Evolutionary conservation across 1,140 invertebrate species (phyloP).

Genomic region (Zaprionus capensis): DNA sequence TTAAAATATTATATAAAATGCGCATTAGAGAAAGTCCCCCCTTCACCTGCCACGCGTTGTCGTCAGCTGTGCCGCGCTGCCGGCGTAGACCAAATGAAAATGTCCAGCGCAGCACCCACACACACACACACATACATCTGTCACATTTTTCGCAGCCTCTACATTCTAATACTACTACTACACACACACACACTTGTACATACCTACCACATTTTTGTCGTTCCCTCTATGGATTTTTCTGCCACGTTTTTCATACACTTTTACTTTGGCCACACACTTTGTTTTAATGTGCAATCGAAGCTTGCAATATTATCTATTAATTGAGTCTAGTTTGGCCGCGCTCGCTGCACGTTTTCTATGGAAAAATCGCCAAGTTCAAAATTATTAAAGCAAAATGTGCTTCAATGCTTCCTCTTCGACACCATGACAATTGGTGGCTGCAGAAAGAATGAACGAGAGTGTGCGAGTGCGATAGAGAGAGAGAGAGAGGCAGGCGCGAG

Average conservation of each 20-base stretch:
- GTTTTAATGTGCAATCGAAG: constrained; percentile 58
- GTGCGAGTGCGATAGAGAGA: constrained; percentile 21
- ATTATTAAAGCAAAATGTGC: constrained; percentile 65
- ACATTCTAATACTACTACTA: constrained; percentile 49
- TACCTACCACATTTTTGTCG: constrained; percentile 73
- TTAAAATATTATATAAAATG: constrained; percentile 34
- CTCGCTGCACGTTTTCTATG: constrained; percentile 30
- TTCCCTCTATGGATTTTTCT: constrained; percentile 70
- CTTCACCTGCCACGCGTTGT: neutral
- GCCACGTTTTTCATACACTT: constrained; percentile 75
- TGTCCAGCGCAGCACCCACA: constrained; percentile 73
- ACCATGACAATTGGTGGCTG: constrained; percentile 73
- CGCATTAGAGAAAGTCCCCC: constrained; percentile 18
- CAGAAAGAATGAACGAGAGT: constrained; percentile 65
- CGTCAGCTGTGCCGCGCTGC: constrained; percentile 29
- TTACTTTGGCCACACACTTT: constrained; percentile 39
- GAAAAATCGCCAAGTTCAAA: constrained; percentile 48
- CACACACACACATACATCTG: constrained; percentile 27
- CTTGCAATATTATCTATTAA: constrained; percentile 53
- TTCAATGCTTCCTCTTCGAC: constrained; percentile 64
- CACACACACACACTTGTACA: constrained; percentile 37
- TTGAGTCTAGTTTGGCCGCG: constrained; percentile 43
- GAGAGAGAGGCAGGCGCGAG: constrained; percentile 37
- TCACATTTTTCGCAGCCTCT: constrained; percentile 55
- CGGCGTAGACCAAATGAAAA: constrained; percentile 44